phyloP scores from a whole-genome alignment of 2,888 invertebrate genomes.

The Pollenia amentaria region DNA sequence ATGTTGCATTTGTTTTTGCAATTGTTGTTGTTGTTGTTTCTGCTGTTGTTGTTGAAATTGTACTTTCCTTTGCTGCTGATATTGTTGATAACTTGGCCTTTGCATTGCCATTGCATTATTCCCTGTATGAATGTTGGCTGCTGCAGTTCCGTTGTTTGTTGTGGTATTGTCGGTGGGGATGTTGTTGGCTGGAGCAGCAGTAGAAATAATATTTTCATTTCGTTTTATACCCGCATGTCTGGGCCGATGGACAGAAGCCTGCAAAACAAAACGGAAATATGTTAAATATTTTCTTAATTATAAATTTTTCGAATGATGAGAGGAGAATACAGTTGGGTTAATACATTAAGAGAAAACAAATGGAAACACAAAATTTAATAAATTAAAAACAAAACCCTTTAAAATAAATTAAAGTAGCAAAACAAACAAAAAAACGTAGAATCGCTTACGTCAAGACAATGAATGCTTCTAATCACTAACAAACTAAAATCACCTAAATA shows the following conservation, averaged over 20 bases:
- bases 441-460: too few species aligned
- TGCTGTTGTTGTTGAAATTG: slow-evolving; percentile 75
- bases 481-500: not conserved
- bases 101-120: slow-evolving; percentile 51
- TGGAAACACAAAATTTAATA: too few species aligned
- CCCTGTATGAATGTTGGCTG: slow-evolving; percentile 55
- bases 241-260: slow-evolving; percentile 81
- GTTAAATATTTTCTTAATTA: slow-evolving; percentile 63
- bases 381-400: too few species aligned
- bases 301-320: slow-evolving; percentile 12
- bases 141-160: slow-evolving; percentile 66
- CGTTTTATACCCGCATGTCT: slow-evolving; percentile 80
- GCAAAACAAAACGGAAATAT: slow-evolving; percentile 51
- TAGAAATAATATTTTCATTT: slow-evolving; percentile 71
- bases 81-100: slow-evolving; percentile 75
- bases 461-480: too few species aligned
- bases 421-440: too few species aligned
- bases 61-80: slow-evolving; percentile 75
- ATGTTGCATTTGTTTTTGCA: slow-evolving; percentile 78
- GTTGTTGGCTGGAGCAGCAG: slow-evolving; percentile 49
- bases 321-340: not conserved
- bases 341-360: too few species aligned
- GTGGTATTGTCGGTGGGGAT: not conserved
- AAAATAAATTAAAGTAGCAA: too few species aligned
- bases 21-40: slow-evolving; percentile 72